Evolutionary conservation across 2,888 invertebrate genomes (phyloP), one percentile per base, ranked within the genome.

Genomic region (Autographa pulchrina): DNA sequence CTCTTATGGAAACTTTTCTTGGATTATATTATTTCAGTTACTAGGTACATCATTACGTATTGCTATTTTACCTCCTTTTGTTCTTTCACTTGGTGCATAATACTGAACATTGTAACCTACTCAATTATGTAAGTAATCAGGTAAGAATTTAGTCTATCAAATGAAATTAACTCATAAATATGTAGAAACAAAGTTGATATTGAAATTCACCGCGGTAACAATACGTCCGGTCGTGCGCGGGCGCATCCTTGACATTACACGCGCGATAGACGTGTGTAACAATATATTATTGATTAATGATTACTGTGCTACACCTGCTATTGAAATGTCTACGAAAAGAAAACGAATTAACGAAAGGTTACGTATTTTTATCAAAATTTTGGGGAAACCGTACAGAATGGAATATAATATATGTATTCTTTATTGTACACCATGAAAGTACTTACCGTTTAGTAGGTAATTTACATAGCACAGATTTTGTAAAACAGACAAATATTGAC

Each of bases 221-320:
- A 72, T 61, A 43, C 70, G 32, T 70, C 75, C 70, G 65, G 76
- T 68, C 70, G 69, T 69, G 80, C 77, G 73, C 66, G 16, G n/a
- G 77, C 82, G 85, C 84, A 85, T 83, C 86, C 85, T 85, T 83
- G 81, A 82, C 81, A 79, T 75, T 81, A 78, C 74, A 67, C 78
- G 76, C 73, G 65, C 68, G 67, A 41, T 59, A 43, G 63, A 54
- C 56, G 64, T 52, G 25, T n/a, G 59, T 3, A 20, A 62, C 7
- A 60, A 16, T 38, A 43, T 32, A 31, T 77, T 43, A 16, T 72
- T 72, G 31, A 67, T 64, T 18, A 25, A n/a, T 59, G 16, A 20
- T 32, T 20, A 41, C 35, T 25, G 38, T 38, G 0, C 14, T 3
- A 43, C 59, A 48, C 32, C 25, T 65, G 56, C 6, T 38, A 38